A percentile compares a stretch with the other conserved stretches of the same genome.
Evolutionary conservation across 92 coral and sea anemone genomes (phyloP).

Genomic region (Paragorgia papillata): DNA sequence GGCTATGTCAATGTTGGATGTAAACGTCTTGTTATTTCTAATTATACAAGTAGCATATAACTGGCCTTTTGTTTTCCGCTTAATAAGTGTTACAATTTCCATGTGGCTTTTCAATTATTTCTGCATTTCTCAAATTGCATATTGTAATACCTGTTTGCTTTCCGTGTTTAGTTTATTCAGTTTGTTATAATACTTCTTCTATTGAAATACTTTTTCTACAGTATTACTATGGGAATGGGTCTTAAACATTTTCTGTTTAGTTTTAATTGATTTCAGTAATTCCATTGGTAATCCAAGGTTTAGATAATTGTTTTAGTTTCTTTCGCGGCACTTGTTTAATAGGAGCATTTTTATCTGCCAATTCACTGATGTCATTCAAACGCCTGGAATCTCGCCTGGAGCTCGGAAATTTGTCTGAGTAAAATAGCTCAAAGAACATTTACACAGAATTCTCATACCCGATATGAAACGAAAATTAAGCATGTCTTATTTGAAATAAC

Average conservation of each 20-base stretch:
- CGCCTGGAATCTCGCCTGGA: no score
- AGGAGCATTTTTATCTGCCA: background rate
- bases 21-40: conserved; percentile 39
- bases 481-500: no score
- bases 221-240: no score
- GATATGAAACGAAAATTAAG: no score
- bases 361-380: background rate
- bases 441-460: no score
- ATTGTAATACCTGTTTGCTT: conserved; percentile 28
- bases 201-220: background rate
- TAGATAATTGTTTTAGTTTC: background rate
- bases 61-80: conserved; percentile 56
- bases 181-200: conserved; percentile 33
- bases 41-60: conserved; percentile 32
- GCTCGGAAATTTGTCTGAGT: no score
- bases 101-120: conserved; percentile 52
- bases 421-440: no score
- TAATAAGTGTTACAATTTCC: conserved; percentile 58
- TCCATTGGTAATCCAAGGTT: conserved; percentile 11
- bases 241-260: background rate
- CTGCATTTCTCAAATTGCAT: conserved; percentile 47
- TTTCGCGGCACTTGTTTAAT: background rate
- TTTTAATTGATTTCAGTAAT: conserved; percentile 42
- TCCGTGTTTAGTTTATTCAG: conserved; percentile 19
- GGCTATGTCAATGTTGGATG: conserved; percentile 50